Conservation (phyloP, 2,888 invertebrate genomes). For the Pristionchus japonicus region DNA sequence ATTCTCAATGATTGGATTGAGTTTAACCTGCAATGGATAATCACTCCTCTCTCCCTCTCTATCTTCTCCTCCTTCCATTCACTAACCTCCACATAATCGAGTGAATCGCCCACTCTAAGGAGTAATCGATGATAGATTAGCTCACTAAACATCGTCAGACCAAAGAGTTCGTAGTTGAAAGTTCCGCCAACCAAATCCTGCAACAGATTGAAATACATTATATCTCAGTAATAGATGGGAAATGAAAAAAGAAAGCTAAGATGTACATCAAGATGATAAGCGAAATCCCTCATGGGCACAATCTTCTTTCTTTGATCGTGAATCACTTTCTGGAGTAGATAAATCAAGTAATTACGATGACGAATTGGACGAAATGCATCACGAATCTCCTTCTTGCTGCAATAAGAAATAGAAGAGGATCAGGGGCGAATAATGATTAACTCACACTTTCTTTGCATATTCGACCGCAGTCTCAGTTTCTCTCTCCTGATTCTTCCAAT, state of each 20-base stretch:
- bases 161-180: not conserved
- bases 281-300: not conserved
- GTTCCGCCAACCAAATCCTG: not conserved
- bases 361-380: not conserved
- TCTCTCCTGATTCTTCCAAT: not conserved
- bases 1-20: not conserved
- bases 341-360: not conserved
- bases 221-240: not conserved
- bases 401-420: no score
- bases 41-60: not conserved
- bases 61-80: not conserved
- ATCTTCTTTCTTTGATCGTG: no score
- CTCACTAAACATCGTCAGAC: not conserved
- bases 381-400: not conserved
- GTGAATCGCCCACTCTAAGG: not conserved
- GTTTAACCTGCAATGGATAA: not conserved
- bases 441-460: not conserved
- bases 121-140: constrained; percentile 12
- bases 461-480: not conserved
- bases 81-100: not conserved
- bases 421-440: not conserved
- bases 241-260: no score
- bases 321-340: not conserved
- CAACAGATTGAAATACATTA: not conserved
- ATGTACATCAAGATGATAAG: not conserved